A percentile compares a stretch with the other conserved stretches of the same genome.
phyloP scores from a whole-genome alignment of 2,113 vertebrate species.

The Cardinalis cardinalis region DNA sequence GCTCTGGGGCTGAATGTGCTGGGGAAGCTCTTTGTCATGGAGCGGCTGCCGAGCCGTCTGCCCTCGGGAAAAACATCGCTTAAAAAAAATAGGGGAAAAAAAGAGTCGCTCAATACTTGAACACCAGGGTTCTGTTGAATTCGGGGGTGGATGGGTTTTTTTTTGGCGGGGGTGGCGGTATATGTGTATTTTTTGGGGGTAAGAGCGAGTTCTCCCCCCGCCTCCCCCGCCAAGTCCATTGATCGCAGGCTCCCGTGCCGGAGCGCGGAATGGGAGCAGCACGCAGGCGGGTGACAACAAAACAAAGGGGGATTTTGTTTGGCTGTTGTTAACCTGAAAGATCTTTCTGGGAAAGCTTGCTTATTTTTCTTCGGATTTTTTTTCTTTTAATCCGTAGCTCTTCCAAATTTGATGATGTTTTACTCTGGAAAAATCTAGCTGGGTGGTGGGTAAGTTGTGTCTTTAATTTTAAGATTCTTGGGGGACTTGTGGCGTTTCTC shows the following conservation, averaged over 20 bases:
- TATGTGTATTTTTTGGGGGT: not conserved
- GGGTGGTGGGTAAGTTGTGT: not conserved
- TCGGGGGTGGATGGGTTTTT: not conserved
- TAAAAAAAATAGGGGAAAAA: not conserved
- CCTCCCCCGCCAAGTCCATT: not conserved
- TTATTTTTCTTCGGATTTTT: not conserved
- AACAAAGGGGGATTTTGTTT: constrained; percentile 32
- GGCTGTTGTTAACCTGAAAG: not conserved
- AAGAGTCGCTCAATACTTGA: not conserved
- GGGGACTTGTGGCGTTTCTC: not conserved
- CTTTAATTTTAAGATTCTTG: not conserved
- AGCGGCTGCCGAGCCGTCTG: not conserved
- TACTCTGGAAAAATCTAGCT: not conserved
- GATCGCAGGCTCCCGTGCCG: not conserved
- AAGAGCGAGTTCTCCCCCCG: not conserved
- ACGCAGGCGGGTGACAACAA: constrained; percentile 17
- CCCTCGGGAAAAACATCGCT: not conserved
- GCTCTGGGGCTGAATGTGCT: not conserved
- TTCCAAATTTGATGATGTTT: not conserved
- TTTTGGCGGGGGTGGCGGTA: not conserved
- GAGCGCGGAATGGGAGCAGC: not conserved
- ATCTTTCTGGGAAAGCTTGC: not conserved
- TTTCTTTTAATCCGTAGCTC: not conserved
- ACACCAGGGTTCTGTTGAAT: not conserved
- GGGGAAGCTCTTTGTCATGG: constrained; percentile 42